Conservation (phyloP, 2,888 invertebrate genomes). For the Euplagia quadripunctaria region DNA sequence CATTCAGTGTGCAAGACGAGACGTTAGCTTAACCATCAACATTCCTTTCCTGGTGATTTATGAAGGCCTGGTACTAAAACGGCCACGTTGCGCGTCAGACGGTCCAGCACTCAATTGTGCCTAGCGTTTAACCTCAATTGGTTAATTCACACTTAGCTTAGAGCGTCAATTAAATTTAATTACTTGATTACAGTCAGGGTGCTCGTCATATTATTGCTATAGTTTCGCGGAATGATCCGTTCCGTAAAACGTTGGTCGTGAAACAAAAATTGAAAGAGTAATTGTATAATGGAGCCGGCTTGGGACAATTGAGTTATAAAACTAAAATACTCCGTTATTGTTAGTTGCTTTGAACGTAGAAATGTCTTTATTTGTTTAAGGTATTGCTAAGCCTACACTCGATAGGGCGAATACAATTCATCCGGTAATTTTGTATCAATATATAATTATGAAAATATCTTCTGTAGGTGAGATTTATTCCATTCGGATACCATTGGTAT, state of each 20-base stretch:
- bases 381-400: too few relatives aligned
- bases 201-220: conserved; percentile 32
- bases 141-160: conserved; percentile 64
- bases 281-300: neutral
- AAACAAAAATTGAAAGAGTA: conserved; percentile 3
- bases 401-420: too few relatives aligned
- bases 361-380: too few relatives aligned
- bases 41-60: conserved; percentile 15
- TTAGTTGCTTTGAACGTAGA: neutral
- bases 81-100: conserved; percentile 16
- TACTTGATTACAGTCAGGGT: conserved; percentile 56
- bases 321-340: neutral
- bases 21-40: neutral
- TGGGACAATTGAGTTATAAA: neutral
- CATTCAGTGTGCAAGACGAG: too few relatives aligned
- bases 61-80: conserved; percentile 11
- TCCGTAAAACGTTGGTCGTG: neutral
- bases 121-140: conserved; percentile 60
- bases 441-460: too few relatives aligned
- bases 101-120: conserved; percentile 47
- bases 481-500: too few relatives aligned
- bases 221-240: conserved; percentile 9
- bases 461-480: too few relatives aligned
- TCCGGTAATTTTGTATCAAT: too few relatives aligned
- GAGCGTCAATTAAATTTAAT: conserved; percentile 60